phyloP scores from a whole-genome alignment of 2,797 vertebrate genomes.

The Luscinia megarhynchos region DNA sequence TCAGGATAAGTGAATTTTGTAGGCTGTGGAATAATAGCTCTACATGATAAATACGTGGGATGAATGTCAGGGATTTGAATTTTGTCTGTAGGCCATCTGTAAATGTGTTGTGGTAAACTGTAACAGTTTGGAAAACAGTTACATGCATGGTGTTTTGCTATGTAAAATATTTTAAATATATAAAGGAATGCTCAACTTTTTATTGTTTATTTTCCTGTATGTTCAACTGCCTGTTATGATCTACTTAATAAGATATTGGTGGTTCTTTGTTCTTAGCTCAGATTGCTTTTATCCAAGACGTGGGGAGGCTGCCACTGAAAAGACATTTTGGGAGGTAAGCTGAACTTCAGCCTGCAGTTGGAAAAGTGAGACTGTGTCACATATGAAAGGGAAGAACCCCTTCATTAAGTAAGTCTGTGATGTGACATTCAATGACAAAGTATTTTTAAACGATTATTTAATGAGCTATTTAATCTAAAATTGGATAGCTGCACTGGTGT shows the following conservation, averaged over 20 bases:
- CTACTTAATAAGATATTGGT: background rate
- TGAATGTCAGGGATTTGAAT: background rate
- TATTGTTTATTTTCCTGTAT: background rate
- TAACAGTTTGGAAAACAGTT: background rate
- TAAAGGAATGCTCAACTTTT: background rate
- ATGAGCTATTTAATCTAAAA: background rate
- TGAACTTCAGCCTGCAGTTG: background rate
- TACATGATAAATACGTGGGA: background rate
- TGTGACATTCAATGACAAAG: background rate
- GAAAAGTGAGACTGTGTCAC: background rate
- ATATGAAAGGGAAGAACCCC: background rate
- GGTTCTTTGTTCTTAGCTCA: conserved; percentile 83
- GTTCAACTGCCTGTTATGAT: background rate
- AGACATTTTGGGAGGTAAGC: conserved; percentile 86
- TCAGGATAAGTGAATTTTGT: background rate
- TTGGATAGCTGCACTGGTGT: background rate
- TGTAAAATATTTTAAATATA: background rate
- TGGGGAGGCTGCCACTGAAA: conserved; percentile 88
- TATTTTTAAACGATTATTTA: background rate
- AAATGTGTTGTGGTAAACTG: background rate
- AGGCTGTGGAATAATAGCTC: background rate
- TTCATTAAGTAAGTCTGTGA: background rate
- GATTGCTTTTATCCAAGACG: conserved; percentile 92
- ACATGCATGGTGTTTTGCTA: background rate
- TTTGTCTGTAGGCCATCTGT: background rate